phyloP scores from a whole-genome alignment of 2,797 vertebrate species.

The Vespertilio murinus region DNA sequence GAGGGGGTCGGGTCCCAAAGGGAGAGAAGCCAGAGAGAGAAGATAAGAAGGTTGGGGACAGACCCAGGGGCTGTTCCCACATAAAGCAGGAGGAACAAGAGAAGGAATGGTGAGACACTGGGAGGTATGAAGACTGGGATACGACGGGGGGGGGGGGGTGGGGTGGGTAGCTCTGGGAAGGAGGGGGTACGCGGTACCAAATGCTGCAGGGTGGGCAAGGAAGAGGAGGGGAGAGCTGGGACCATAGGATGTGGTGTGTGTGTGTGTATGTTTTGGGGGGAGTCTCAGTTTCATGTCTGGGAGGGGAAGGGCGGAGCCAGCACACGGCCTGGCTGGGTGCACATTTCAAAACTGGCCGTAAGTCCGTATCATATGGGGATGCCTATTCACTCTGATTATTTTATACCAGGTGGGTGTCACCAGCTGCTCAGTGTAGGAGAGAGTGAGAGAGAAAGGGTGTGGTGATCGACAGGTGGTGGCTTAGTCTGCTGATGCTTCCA shows the following conservation, averaged over 20 bases:
- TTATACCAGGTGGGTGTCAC: conserved; percentile 66
- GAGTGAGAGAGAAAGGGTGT: conserved; percentile 62
- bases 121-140: background rate
- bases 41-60: background rate
- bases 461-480: conserved; percentile 70
- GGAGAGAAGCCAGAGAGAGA: background rate
- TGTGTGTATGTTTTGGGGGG: background rate
- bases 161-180: background rate
- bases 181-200: background rate
- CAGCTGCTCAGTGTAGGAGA: conserved; percentile 70
- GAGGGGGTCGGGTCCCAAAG: background rate
- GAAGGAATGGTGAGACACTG: background rate
- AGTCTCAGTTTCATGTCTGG: background rate
- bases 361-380: conserved; percentile 58
- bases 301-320: background rate
- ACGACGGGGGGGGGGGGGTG: no score
- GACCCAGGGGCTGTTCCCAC: background rate
- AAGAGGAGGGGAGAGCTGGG: background rate
- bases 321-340: conserved; percentile 1
- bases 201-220: background rate
- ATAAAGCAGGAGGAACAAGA: background rate
- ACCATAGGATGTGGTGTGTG: background rate
- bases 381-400: conserved; percentile 69
- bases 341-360: conserved; percentile 52
- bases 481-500: conserved; percentile 52